A percentile compares a stretch with the other conserved stretches of the same genome.
These are phyloP conservation scores for Bombus pyrosoma DNA, from an alignment of 1,140 invertebrate species.

Conservation along the genomic window DNA sequence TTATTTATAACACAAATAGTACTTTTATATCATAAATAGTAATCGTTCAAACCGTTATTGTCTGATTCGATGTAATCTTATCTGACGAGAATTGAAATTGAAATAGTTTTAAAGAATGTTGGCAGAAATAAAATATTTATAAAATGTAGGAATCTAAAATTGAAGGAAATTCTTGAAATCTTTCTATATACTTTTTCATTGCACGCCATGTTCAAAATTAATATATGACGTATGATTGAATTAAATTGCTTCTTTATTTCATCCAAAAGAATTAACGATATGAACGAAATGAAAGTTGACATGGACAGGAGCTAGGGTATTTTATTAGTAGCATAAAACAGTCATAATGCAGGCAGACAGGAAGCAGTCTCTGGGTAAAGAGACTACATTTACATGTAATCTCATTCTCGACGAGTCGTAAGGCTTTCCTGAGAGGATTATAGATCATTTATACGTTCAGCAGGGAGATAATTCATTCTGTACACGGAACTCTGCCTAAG, in stretches of 20 bases:
- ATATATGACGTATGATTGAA: background rate
- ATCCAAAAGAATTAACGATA: background rate
- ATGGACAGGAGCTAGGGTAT: background rate
- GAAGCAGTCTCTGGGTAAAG: constrained; percentile 34
- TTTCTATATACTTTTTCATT: background rate
- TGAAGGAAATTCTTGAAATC: background rate
- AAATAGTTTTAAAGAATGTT: too few relatives aligned
- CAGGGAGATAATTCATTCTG: constrained; percentile 58
- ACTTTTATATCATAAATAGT: background rate
- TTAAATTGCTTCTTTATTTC: background rate
- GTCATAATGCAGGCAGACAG: constrained; percentile 29
- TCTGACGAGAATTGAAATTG: too few relatives aligned
- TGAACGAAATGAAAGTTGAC: background rate
- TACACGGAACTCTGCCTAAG: constrained; percentile 14
- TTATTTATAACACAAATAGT: background rate
- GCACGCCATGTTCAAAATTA: background rate
- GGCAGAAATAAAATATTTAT: too few relatives aligned
- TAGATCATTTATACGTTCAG: constrained; percentile 57
- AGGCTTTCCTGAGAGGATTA: constrained; percentile 76
- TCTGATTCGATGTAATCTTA: too few relatives aligned
- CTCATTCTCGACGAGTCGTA: constrained; percentile 72
- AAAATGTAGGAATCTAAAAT: too few relatives aligned
- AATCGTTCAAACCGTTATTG: too few relatives aligned
- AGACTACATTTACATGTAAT: constrained; percentile 62
- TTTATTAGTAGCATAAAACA: constrained; percentile 38